phyloP scores from a whole-genome alignment of 2,797 vertebrate species.

The Falco concolor region DNA sequence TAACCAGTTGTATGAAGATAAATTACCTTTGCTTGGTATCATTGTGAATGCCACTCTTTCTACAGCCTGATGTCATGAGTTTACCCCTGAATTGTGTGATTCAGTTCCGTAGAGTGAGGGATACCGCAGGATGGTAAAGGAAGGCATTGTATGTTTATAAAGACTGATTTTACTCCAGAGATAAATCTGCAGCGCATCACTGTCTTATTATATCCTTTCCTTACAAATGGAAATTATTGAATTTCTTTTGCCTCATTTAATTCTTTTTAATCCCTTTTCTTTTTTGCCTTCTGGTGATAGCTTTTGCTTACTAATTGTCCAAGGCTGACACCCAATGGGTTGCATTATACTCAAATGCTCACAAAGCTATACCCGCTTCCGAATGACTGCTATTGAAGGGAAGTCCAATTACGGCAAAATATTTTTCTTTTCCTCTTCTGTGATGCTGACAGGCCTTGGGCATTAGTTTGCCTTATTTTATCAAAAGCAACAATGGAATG shows the following conservation, averaged over 20 bases:
- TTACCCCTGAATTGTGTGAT: neutral
- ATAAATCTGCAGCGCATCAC: slow-evolving; percentile 43
- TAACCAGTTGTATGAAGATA: neutral
- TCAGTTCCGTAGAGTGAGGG: neutral
- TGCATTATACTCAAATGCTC: neutral
- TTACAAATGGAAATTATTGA: slow-evolving; percentile 65
- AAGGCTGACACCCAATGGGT: slow-evolving; percentile 31
- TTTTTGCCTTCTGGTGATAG: slow-evolving; percentile 3
- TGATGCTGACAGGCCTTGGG: neutral
- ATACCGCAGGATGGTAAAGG: neutral
- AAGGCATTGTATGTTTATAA: neutral
- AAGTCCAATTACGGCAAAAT: neutral
- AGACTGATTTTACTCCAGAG: slow-evolving; percentile 22
- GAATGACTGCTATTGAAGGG: neutral
- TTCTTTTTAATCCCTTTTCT: slow-evolving; percentile 41
- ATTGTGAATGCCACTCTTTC: neutral
- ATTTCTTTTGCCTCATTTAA: slow-evolving; percentile 65
- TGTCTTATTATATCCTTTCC: slow-evolving; percentile 39
- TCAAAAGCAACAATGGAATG: neutral
- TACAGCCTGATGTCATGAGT: neutral
- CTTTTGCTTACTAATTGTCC: slow-evolving; percentile 41
- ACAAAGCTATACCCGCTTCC: neutral
- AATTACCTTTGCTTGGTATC: slow-evolving; percentile 2
- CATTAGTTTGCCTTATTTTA: neutral
- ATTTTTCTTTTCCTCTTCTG: neutral